phyloP scores from a whole-genome alignment of 92 coral and sea anemone species.

The Siderastrea radians region DNA sequence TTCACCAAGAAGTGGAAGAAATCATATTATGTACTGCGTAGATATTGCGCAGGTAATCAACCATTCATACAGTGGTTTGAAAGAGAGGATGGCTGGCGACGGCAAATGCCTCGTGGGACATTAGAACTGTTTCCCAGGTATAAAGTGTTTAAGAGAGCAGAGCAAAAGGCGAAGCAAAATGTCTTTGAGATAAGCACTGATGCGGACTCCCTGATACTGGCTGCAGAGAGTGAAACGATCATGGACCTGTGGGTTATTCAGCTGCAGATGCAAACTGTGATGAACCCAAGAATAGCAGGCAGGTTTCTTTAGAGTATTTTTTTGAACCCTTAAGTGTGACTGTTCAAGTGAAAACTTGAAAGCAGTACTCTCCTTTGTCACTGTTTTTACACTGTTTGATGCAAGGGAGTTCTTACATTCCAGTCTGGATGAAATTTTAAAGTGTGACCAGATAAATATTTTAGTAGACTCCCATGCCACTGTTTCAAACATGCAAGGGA shows the following conservation, averaged over 20 bases:
- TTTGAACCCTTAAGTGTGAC: not conserved
- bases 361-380: no score
- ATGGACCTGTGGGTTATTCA: constrained; percentile 99
- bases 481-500: no score
- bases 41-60: constrained; percentile 85
- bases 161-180: constrained; percentile 78
- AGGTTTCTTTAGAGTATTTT: not conserved
- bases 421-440: no score
- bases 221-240: constrained; percentile 92
- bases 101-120: constrained; percentile 91
- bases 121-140: constrained; percentile 91
- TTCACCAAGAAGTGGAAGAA: constrained; percentile 96
- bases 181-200: constrained; percentile 96
- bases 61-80: constrained; percentile 98
- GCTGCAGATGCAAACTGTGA: constrained; percentile 93
- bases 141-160: constrained; percentile 85
- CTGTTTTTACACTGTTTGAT: no score
- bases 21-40: constrained; percentile 84
- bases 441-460: no score
- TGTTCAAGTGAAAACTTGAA: no score
- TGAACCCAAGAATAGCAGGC: constrained; percentile 93
- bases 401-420: no score
- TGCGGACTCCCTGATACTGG: constrained; percentile 76
- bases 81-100: constrained; percentile 93
- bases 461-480: no score